Percentiles rank a stretch among this genome's conserved stretches.
phyloP scores from a whole-genome alignment of 2,888 invertebrate genomes.

The Ornithoptera priamus region DNA sequence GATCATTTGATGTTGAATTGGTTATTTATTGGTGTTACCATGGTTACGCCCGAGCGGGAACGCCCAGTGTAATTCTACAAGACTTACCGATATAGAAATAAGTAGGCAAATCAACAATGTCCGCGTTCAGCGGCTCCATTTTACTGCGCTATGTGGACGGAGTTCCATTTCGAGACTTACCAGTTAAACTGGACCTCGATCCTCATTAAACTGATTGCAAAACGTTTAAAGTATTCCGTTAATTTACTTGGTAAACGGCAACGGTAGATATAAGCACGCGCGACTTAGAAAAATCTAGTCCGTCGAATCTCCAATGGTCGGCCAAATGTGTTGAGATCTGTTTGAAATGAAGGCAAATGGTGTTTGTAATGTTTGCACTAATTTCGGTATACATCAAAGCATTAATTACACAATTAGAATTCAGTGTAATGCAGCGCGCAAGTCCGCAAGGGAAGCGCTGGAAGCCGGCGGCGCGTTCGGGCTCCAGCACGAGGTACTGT shows the following conservation, averaged over 20 bases:
- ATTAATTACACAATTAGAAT: conserved; percentile 11
- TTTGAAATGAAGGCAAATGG: conserved; percentile 5
- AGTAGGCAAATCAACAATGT: conserved; percentile 25
- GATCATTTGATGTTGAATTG: conserved; percentile 36
- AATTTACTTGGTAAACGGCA: conserved; percentile 4
- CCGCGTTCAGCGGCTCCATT: conserved; percentile 24
- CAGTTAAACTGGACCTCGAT: conserved; percentile 2
- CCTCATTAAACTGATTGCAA: not conserved
- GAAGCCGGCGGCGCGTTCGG: conserved; percentile 10
- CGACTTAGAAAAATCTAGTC: conserved; percentile 8
- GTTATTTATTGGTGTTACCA: conserved; percentile 43
- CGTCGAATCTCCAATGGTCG: not conserved
- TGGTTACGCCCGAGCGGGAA: conserved; percentile 39
- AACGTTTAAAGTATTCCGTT: conserved; percentile 1
- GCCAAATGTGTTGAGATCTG: conserved; percentile 7
- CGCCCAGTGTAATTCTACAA: conserved; percentile 35
- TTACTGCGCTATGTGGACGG: conserved; percentile 11
- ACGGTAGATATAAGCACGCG: not conserved
- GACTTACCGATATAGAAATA: conserved; percentile 29
- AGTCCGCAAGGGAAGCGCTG: conserved; percentile 4
- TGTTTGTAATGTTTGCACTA: not conserved
- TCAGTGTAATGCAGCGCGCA: conserved; percentile 6
- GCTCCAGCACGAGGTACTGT: conserved; percentile 16
- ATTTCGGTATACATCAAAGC: not conserved
- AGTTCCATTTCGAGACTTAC: conserved; percentile 20